phyloP scores from a whole-genome alignment of 2,888 invertebrate genomes.

The Dasysyrphus albostriatus region DNA sequence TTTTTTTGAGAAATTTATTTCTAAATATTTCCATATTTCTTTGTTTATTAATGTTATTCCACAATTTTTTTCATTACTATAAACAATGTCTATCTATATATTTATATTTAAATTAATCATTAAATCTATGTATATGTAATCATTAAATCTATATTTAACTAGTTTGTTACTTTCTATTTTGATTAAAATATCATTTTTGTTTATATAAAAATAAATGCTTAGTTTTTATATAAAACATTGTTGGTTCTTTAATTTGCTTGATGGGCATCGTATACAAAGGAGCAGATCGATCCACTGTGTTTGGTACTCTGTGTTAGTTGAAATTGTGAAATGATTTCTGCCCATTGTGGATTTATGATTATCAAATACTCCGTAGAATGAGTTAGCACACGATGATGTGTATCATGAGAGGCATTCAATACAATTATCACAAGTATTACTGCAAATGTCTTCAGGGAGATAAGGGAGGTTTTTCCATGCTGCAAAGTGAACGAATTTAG shows the following conservation, averaged over 20 bases:
- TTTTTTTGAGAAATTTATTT: background rate
- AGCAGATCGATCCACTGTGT: constrained; percentile 82
- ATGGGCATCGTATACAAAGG: constrained; percentile 79
- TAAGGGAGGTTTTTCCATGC: constrained; percentile 63
- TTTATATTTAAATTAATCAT: too few species aligned
- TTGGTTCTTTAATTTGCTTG: constrained; percentile 69
- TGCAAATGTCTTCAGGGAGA: constrained; percentile 56
- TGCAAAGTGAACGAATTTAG: constrained; percentile 8
- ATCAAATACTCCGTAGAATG: constrained; percentile 78
- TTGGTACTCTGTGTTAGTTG: constrained; percentile 78
- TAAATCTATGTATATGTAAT: too few species aligned
- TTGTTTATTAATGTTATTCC: constrained; percentile 16
- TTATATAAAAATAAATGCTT: constrained; percentile 16
- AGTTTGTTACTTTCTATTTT: constrained; percentile 32
- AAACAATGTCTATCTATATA: too few species aligned
- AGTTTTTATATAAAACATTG: constrained; percentile 5
- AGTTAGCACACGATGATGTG: constrained; percentile 80
- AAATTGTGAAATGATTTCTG: constrained; percentile 80
- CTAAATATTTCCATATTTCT: background rate
- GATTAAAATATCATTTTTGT: background rate
- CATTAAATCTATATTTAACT: constrained; percentile 33
- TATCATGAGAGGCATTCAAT: constrained; percentile 80
- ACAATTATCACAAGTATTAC: constrained; percentile 80
- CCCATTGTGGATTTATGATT: constrained; percentile 78
- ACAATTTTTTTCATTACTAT: too few species aligned